Evolutionary conservation across 1,140 invertebrate species (phyloP).

Genomic region (Parapsyche elsis): DNA sequence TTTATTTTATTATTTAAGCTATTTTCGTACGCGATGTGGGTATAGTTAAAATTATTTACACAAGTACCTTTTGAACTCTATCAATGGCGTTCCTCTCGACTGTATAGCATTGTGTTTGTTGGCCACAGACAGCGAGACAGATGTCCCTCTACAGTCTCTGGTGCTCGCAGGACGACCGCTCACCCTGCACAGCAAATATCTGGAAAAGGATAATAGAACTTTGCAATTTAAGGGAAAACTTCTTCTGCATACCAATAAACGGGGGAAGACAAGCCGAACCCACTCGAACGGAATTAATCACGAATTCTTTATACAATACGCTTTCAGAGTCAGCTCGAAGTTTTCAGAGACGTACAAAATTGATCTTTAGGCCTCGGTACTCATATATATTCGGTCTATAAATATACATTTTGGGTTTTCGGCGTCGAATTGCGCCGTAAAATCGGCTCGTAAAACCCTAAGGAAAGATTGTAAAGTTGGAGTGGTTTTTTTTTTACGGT

Average conservation of each 20-base stretch:
- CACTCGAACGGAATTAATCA: neutral
- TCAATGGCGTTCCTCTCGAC: conserved; percentile 50
- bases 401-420: neutral
- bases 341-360: too few species aligned
- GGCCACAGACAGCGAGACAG: conserved; percentile 50
- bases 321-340: too few species aligned
- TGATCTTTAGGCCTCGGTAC: neutral
- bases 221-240: neutral
- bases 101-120: conserved; percentile 51
- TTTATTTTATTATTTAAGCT: too few species aligned
- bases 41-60: neutral
- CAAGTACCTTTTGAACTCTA: conserved; percentile 53
- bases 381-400: too few species aligned
- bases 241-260: neutral
- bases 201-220: conserved; percentile 27
- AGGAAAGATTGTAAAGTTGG: neutral
- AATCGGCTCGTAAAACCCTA: neutral
- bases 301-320: too few species aligned
- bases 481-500: neutral
- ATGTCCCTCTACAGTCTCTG: conserved; percentile 47
- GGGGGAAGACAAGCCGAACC: neutral
- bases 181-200: conserved; percentile 51
- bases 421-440: neutral
- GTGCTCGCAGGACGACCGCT: conserved; percentile 20
- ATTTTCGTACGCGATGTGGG: too few species aligned